Evolutionary conservation across 2,113 vertebrate genomes (phyloP).

Genomic region (Clarias batrachus): DNA sequence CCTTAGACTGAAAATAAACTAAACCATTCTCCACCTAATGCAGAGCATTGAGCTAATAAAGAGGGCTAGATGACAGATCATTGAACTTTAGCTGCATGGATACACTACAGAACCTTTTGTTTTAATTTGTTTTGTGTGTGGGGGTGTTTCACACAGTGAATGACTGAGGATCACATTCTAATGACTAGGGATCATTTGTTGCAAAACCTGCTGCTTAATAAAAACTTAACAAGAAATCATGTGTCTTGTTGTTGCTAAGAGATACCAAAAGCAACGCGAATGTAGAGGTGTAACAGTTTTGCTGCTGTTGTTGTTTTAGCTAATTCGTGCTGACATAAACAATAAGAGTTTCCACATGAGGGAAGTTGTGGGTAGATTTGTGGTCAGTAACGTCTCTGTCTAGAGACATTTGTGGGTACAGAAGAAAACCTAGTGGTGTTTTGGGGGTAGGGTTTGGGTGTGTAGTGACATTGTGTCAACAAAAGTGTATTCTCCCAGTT

Average conservation of each 20-base stretch:
- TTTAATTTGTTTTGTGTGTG: not conserved
- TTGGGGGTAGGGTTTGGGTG: not conserved
- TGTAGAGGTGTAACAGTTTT: not conserved
- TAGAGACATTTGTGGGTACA: not conserved
- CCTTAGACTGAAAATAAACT: not conserved
- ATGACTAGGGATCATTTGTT: constrained; percentile 18
- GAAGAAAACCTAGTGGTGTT: not conserved
- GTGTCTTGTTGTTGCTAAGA: constrained; percentile 1
- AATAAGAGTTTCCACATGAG: not conserved
- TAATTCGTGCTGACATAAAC: not conserved
- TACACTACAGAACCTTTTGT: not conserved
- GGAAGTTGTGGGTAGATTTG: not conserved
- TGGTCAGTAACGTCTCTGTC: not conserved
- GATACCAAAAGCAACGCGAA: not conserved
- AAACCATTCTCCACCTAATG: not conserved
- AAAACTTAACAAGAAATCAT: constrained; percentile 8
- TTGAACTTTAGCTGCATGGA: not conserved
- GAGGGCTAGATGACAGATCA: not conserved
- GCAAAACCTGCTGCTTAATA: constrained; percentile 3
- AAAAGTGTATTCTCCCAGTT: not conserved
- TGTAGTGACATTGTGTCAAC: not conserved
- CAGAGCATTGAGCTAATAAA: not conserved
- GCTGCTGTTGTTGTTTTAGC: not conserved
- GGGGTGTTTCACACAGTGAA: not conserved
- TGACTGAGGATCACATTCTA: not conserved